These are phyloP conservation scores for Bimastos eiseni DNA, from an alignment of 2,888 invertebrate species.

Conservation along the genomic window DNA sequence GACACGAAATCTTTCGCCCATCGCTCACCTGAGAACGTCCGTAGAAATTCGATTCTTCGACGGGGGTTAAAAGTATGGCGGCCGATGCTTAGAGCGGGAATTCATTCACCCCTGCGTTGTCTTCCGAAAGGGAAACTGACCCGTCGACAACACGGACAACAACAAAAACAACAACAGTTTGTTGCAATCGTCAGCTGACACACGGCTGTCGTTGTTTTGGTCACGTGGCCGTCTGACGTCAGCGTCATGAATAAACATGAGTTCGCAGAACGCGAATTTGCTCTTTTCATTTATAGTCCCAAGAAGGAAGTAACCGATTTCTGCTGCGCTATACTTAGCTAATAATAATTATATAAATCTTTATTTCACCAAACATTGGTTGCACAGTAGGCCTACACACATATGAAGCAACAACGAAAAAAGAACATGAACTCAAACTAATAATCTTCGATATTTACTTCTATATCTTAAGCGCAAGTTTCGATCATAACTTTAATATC, in stretches of 20 bases:
- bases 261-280: neutral
- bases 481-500: too few relatives aligned
- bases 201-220: slow-evolving; percentile 4
- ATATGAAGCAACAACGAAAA: too few relatives aligned
- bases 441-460: too few relatives aligned
- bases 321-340: neutral
- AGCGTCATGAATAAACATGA: slow-evolving; percentile 4
- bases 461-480: too few relatives aligned
- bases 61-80: neutral
- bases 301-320: slow-evolving; percentile 4
- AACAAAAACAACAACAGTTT: neutral
- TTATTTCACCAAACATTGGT: too few relatives aligned
- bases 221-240: neutral
- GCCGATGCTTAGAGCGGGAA: neutral
- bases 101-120: neutral
- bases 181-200: slow-evolving; percentile 13
- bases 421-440: too few relatives aligned
- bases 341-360: too few relatives aligned
- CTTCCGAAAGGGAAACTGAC: neutral
- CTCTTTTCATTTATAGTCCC: neutral
- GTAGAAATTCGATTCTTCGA: neutral
- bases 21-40: neutral
- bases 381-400: too few relatives aligned
- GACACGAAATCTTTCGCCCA: neutral
- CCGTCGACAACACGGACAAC: neutral